These are phyloP conservation scores for chimpanzee (Pan troglodytes) DNA, from an alignment of 2,113 vertebrate species.

Conservation along the genomic window NHGRI_mPanTro3-v2.1_pri NC_072408.2:91766501-91767000, in stretches of 20 bases:
- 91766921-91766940: background rate
- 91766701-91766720: background rate
- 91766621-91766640: background rate
- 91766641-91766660: background rate
- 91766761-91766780: background rate
- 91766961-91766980: background rate
- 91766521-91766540: background rate
- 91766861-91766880: background rate
- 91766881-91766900: background rate
- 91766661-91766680: background rate
- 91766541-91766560: background rate
- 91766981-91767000: background rate
- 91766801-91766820: background rate
- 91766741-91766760: background rate
- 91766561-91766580: background rate
- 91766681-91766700: background rate
- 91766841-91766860: background rate
- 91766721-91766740: background rate
- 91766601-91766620: background rate
- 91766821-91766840: slow-evolving; percentile 13
- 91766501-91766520: background rate
- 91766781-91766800: background rate
- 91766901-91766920: background rate
- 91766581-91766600: background rate
- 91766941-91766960: background rate